These are phyloP conservation scores for Apolygus lucorum DNA, from an alignment of 1,140 invertebrate species.

Conservation along the genomic window DNA sequence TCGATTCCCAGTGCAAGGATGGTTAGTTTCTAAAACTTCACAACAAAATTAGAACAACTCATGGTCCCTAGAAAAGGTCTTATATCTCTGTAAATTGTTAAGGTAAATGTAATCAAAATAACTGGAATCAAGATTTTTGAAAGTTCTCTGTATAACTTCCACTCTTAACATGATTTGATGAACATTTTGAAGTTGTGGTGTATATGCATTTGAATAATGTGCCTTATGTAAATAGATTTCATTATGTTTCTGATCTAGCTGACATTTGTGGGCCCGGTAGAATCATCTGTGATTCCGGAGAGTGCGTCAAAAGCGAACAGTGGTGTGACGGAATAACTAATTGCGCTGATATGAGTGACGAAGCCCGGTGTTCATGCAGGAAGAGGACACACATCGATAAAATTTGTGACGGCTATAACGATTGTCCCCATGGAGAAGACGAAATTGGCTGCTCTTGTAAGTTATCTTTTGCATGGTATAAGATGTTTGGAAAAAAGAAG, in stretches of 20 bases:
- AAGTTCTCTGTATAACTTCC: background rate
- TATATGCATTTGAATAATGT: background rate
- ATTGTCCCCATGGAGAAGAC: slow-evolving; percentile 61
- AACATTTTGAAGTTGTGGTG: background rate
- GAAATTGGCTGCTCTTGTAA: slow-evolving; percentile 56
- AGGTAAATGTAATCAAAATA: background rate
- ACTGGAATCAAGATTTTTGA: background rate
- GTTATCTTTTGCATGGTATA: too few relatives aligned
- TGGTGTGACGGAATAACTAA: slow-evolving; percentile 68
- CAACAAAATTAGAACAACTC: too few relatives aligned
- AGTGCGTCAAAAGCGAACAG: background rate
- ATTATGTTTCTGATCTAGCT: background rate
- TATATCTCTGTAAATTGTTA: background rate
- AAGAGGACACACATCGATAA: slow-evolving; percentile 51
- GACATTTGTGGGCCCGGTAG: background rate
- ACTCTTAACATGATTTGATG: background rate
- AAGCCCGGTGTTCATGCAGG: slow-evolving; percentile 61
- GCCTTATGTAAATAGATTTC: background rate
- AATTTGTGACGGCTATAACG: slow-evolving; percentile 71
- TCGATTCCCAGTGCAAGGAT: too few relatives aligned
- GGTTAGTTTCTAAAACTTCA: too few relatives aligned
- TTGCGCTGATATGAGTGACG: slow-evolving; percentile 74
- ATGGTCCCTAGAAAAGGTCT: background rate
- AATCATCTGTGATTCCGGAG: background rate
- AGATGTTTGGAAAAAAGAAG: too few relatives aligned